These are phyloP conservation scores for Poecilia velifera DNA, from an alignment of 2,797 vertebrate genomes.

Conservation along the genomic window DNA sequence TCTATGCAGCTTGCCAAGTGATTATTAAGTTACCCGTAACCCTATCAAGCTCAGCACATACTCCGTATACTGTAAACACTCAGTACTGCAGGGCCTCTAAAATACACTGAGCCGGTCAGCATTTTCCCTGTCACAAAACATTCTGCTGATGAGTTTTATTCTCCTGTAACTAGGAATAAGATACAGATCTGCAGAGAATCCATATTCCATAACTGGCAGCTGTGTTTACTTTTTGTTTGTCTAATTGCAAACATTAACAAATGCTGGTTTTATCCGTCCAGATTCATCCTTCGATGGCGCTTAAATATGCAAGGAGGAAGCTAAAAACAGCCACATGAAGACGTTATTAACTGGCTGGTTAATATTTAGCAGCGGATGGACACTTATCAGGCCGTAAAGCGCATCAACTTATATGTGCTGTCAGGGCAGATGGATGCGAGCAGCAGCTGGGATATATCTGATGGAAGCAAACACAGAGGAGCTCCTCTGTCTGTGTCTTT, in stretches of 20 bases:
- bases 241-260: slow-evolving; percentile 6
- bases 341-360: not conserved
- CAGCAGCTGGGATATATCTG: slow-evolving; percentile 40
- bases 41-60: slow-evolving; percentile 1
- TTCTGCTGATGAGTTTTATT: not conserved
- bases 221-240: not conserved
- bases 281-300: not conserved
- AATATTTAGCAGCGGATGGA: not conserved
- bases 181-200: not conserved
- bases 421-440: slow-evolving; percentile 17
- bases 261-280: slow-evolving; percentile 12
- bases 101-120: not conserved
- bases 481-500: slow-evolving; percentile 12
- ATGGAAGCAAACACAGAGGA: slow-evolving; percentile 23
- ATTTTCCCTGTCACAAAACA: not conserved
- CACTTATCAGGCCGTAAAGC: slow-evolving; percentile 9
- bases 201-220: not conserved
- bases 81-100: not conserved
- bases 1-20: slow-evolving; percentile 6
- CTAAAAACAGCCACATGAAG: slow-evolving; percentile 1
- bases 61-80: not conserved
- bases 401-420: slow-evolving; percentile 28
- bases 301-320: not conserved
- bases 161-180: not conserved
- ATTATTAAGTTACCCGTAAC: slow-evolving; percentile 27